Conservation (phyloP, 2,888 invertebrate genomes). For the Caenorhabditis becei region DNA sequence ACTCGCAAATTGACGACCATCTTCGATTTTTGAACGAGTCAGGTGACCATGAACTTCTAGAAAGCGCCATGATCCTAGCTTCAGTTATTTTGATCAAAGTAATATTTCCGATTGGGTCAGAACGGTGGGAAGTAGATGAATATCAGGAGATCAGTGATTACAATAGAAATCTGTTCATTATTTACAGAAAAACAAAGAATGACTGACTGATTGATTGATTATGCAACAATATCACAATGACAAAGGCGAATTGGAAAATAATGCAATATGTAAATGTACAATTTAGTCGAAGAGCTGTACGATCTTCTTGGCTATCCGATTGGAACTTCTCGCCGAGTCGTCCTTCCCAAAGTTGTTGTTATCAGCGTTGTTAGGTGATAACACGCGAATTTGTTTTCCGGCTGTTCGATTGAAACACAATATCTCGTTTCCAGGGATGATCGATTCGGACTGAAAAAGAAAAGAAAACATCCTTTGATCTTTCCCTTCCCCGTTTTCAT, state of each 20-base stretch:
- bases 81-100: slow-evolving; percentile 4
- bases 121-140: not conserved
- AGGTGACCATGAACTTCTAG: slow-evolving; percentile 33
- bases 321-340: slow-evolving; percentile 63
- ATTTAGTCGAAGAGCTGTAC: slow-evolving; percentile 68
- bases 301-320: slow-evolving; percentile 68
- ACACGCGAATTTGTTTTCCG: slow-evolving; percentile 80
- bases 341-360: slow-evolving; percentile 38
- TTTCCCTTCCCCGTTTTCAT: not conserved
- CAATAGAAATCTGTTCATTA: not conserved
- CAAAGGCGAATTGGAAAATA: not conserved
- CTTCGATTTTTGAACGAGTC: slow-evolving; percentile 2
- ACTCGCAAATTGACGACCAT: slow-evolving; percentile 14
- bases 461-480: slow-evolving; percentile 1
- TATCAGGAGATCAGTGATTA: not conserved
- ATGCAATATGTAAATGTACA: slow-evolving; percentile 6
- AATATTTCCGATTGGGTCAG: not conserved
- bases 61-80: not conserved
- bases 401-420: slow-evolving; percentile 76
- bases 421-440: slow-evolving; percentile 71
- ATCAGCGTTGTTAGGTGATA: slow-evolving; percentile 66
- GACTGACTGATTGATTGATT: slow-evolving; percentile 4
- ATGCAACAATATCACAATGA: slow-evolving; percentile 1
- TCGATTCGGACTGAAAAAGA: slow-evolving; percentile 47
- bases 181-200: not conserved